phyloP scores from a whole-genome alignment of 2,797 vertebrate species.

The Lacerta bilineata region DNA sequence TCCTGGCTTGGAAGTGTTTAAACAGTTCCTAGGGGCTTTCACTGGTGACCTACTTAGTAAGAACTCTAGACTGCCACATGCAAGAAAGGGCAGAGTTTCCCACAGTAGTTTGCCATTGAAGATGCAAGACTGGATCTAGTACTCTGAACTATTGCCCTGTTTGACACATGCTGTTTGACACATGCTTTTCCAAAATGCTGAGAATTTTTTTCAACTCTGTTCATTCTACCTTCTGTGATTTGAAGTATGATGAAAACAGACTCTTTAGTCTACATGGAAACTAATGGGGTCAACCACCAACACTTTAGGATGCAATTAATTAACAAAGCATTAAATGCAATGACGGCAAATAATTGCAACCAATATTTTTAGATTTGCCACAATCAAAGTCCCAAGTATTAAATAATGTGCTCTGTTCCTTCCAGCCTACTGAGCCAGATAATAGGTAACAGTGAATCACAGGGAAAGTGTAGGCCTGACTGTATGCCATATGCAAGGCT shows the following conservation, averaged over 20 bases:
- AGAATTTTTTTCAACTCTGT: not conserved
- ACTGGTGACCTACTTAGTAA: constrained; percentile 5
- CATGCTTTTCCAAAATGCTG: constrained; percentile 5
- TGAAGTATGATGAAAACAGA: not conserved
- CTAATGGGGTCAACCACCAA: not conserved
- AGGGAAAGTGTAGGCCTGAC: not conserved
- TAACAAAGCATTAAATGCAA: not conserved
- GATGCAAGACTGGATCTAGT: not conserved
- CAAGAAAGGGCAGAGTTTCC: not conserved
- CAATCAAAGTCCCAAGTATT: not conserved
- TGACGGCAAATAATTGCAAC: not conserved
- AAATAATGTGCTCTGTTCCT: not conserved
- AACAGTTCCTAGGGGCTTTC: constrained; percentile 13
- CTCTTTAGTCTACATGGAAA: not conserved
- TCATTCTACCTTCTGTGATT: not conserved
- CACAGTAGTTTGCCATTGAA: not conserved
- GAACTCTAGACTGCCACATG: not conserved
- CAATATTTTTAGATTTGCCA: not conserved
- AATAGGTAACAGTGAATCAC: not conserved
- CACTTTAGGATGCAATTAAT: not conserved
- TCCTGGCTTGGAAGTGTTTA: constrained; percentile 29
- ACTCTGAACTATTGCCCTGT: not conserved
- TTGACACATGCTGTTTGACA: not conserved
- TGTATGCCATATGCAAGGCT: not conserved
- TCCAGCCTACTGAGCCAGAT: not conserved